Evolutionary conservation across 1,140 invertebrate genomes (phyloP).

Genomic region (Akabosia matsudoensis): DNA sequence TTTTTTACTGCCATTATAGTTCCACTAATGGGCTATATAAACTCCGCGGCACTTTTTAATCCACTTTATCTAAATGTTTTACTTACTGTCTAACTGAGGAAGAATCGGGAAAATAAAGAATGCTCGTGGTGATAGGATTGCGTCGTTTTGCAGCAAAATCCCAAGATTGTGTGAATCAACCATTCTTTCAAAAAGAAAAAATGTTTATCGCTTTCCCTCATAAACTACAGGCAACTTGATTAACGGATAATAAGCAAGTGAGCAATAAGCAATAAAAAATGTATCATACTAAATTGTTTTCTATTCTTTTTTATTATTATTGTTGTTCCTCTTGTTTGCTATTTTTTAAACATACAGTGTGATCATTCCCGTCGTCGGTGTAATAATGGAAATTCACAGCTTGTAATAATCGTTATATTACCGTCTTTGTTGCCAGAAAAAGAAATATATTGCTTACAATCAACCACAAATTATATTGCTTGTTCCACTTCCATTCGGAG

Average conservation of each 20-base stretch:
- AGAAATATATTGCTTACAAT: constrained; percentile 14
- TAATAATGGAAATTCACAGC: constrained; percentile 8
- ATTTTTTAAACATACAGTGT: background rate
- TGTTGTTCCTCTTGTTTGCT: background rate
- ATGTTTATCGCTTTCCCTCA: background rate
- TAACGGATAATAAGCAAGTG: background rate
- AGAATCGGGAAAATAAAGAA: too few relatives aligned
- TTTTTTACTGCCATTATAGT: constrained; percentile 19
- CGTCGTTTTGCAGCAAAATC: too few relatives aligned
- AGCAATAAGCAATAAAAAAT: background rate
- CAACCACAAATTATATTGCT: constrained; percentile 14
- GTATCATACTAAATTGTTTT: background rate
- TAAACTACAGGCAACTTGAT: background rate
- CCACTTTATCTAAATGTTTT: background rate
- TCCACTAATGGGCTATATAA: constrained; percentile 6
- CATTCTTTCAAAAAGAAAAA: too few relatives aligned
- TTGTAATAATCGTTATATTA: constrained; percentile 21
- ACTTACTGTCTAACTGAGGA: too few relatives aligned
- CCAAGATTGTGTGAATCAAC: too few relatives aligned
- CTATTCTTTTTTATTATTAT: too few relatives aligned
- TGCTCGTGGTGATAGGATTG: too few relatives aligned
- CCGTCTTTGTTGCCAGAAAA: background rate
- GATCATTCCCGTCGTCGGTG: background rate
- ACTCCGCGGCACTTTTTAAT: background rate
- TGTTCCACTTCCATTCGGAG: background rate